Evolutionary conservation across 2,113 vertebrate genomes (phyloP), one percentile per base, ranked within the genome.

Genomic region (Phyllostomus discolor): DNA sequence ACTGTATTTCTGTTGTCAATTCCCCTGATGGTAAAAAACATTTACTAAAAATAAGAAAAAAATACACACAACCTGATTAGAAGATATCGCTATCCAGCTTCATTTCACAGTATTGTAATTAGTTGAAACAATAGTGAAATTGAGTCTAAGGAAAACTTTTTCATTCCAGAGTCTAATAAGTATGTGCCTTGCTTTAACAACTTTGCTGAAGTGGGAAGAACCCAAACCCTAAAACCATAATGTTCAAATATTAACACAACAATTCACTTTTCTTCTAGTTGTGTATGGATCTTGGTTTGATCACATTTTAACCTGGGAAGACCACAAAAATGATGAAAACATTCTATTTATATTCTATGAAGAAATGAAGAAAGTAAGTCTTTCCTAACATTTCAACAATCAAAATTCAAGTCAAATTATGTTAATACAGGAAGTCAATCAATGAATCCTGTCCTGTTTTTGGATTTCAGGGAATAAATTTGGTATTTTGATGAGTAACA

Each of bases 201-300:
- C 33, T 79, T 87, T 3, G 22, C 69, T 3, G 0, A 92, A 14
- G 10, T 62, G 26, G 28, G 28, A 76, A 88, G 46, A 94, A 52
- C 1, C 5, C 38, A 38, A 33, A 4, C 33, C 0, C 1, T 35
- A n/a, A 66, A 92, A 24, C 14, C 73, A 22, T 10, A 24, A 10
- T 76, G 12, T 91, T 95, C 75, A 46, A 46, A 46, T 16, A 9
- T 70, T 95, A 84, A 19, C 50, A 24, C 19, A 62, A 70, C 17
- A 91, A 81, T 88, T 90, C 48, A 62, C 67, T 96, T 64, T 95
- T 50, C 54, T 98, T 91, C 38, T 94, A 98, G 98, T 98, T 97
- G 98, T 98, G 17, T 98, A 98, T 0, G 98, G 98, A 92, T 99
- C 98, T 59, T 99, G 98, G 98, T 99, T 98, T 89, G 98, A 99